phyloP scores from a whole-genome alignment of 2,888 invertebrate species.

The Himalopsyche kuldschensis region DNA sequence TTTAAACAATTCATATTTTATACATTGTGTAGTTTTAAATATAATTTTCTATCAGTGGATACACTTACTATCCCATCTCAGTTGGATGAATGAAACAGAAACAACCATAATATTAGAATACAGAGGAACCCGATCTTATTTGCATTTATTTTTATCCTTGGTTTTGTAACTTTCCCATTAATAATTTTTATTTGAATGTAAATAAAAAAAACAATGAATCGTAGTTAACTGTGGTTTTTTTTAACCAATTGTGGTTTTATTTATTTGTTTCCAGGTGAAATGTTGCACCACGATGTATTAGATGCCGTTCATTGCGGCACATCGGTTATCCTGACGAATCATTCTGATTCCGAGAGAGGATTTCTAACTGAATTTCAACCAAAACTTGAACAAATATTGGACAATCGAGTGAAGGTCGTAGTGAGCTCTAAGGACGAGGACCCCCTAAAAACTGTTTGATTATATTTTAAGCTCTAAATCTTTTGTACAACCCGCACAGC shows the following conservation, averaged over 20 bases:
- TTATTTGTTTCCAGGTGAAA: slow-evolving; percentile 65
- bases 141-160: not conserved
- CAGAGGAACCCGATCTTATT: not conserved
- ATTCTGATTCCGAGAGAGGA: slow-evolving; percentile 92
- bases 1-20: no score
- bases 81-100: not conserved
- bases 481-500: no score
- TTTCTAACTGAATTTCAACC: slow-evolving; percentile 67
- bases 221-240: no score
- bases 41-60: not conserved
- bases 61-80: not conserved
- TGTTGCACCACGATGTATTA: slow-evolving; percentile 92
- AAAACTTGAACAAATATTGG: slow-evolving; percentile 48
- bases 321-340: slow-evolving; percentile 86
- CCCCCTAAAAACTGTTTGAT: slow-evolving; percentile 72
- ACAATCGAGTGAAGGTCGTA: slow-evolving; percentile 62
- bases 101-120: not conserved
- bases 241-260: not conserved
- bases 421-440: slow-evolving; percentile 76
- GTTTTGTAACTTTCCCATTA: no score
- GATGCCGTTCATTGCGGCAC: slow-evolving; percentile 80
- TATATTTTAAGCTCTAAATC: no score
- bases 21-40: no score
- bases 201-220: no score
- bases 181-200: no score